Percentiles rank a stretch among this genome's conserved stretches.
Evolutionary conservation across 2,888 invertebrate genomes (phyloP).

Genomic region (Incurvaria masculella): DNA sequence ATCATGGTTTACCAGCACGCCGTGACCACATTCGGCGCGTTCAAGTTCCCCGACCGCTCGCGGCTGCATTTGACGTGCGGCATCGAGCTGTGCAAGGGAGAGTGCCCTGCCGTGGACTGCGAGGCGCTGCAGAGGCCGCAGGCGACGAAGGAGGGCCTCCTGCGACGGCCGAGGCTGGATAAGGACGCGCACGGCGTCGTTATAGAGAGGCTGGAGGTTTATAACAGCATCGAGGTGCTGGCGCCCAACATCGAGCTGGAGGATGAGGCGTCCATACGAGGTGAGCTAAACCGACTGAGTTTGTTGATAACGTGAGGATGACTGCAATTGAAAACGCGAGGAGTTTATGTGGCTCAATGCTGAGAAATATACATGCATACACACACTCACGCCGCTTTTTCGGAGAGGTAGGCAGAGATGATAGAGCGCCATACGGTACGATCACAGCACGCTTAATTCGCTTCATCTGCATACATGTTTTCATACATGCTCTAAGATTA

Average conservation of each 20-base stretch:
- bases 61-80: slow-evolving; percentile 75
- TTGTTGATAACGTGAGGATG: neutral
- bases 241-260: slow-evolving; percentile 76
- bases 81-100: slow-evolving; percentile 70
- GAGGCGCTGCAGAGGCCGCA: slow-evolving; percentile 41
- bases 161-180: slow-evolving; percentile 44
- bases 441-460: too few relatives aligned
- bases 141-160: slow-evolving; percentile 42
- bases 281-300: slow-evolving; percentile 21
- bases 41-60: slow-evolving; percentile 79
- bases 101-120: slow-evolving; percentile 62
- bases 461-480: too few relatives aligned
- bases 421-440: too few relatives aligned
- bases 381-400: too few relatives aligned
- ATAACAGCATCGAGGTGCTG: slow-evolving; percentile 76
- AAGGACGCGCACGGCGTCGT: slow-evolving; percentile 56
- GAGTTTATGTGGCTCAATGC: too few relatives aligned
- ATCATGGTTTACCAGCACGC: slow-evolving; percentile 53
- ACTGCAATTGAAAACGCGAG: neutral
- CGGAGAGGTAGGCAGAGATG: too few relatives aligned
- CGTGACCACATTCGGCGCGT: slow-evolving; percentile 70
- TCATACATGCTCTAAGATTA: too few relatives aligned
- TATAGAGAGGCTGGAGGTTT: slow-evolving; percentile 68
- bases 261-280: slow-evolving; percentile 53
- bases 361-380: too few relatives aligned